Evolutionary conservation across 2,797 vertebrate species (phyloP), one percentile per base, ranked within the genome.

Genomic region (Onychomys arenicola): DNA sequence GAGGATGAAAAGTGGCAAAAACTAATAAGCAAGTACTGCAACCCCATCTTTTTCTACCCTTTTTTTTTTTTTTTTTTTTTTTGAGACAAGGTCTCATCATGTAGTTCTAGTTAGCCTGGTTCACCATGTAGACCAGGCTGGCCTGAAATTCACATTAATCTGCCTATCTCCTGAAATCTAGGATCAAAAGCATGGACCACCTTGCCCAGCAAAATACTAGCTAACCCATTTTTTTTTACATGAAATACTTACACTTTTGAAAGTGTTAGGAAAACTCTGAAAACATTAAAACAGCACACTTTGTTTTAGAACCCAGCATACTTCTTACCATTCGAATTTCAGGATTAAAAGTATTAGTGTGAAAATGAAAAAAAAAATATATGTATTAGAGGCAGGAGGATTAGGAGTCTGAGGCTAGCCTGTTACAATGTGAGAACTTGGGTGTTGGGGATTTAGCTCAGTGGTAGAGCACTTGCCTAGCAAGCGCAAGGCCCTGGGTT

Each of bases 271-370:
- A 92, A 98, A 91, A 96, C 59, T 94, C 63, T 65, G n/a, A 93
- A 95, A 96, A 91, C 29, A 95, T 77, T 87, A 94, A 95, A 96
- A 95, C 8, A 65, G 55, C n/a, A 97, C 21, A 92, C 34, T 27
- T 57, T 95, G n/a, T 75, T 82, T 82, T 27, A 27, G 52, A 93
- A 81, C 73, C 13, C 52, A 96, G 80, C 29, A 93, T 32, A 90
- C 8, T 11, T 90, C 90, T 92, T 91, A 93, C n/a, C 55, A 88
- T 89, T 93, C 73, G 89, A 86, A 81, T 81, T 86, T 94, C 73
- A 85, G 40, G 46, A 97, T 32, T 94, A 94, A 91, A 97, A 96
- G 29, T 65, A 84, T 84, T 46, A 84, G 40, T 46, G 17, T 46
- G 17, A 84, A 65, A 84, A 63, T 10, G 8, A 32, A 83, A 40